These are phyloP conservation scores for Sus scrofa DNA, from an alignment of 2,113 vertebrate genomes.

Conservation along the genomic window T2T-Sscrofa CM000818.6:82263001-82263500, in stretches of 20 bases:
- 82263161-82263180: fast-evolving
- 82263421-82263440: too few relatives aligned
- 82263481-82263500: too few relatives aligned
- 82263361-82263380: background rate
- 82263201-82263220: background rate
- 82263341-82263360: background rate
- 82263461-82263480: too few relatives aligned
- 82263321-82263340: background rate
- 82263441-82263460: too few relatives aligned
- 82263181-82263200: background rate
- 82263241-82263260: background rate
- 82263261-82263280: background rate
- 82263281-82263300: background rate
- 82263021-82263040: background rate
- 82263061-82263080: background rate
- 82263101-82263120: background rate
- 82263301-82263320: conserved; percentile 18
- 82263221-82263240: background rate
- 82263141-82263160: background rate
- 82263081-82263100: background rate
- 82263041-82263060: background rate
- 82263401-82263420: background rate
- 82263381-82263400: background rate
- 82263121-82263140: background rate
- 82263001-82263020: background rate